Base-by-base conservation (phyloP, 2,113 vertebrate genomes). In the Spheniscus mendiculus region DNA sequence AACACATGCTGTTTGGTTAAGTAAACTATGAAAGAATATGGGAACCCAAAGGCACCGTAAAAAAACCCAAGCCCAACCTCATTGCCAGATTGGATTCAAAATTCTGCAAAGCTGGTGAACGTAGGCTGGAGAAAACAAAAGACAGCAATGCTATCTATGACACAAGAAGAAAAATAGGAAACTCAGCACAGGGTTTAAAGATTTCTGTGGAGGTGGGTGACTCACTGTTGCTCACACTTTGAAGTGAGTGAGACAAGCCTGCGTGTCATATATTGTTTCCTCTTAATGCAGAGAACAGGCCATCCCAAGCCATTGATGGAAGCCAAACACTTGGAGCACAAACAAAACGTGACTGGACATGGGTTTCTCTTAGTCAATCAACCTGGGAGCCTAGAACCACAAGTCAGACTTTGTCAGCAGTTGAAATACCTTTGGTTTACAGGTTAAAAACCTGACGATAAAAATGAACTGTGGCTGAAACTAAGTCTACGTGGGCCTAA, bases 171-270 rank as follows among this genome's bases (percentile, higher is more conserved):
- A 84, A 94, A 83, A 97, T 96, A 95, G 94, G 92, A 96, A 95
- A 63, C 59, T 96, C 93, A 92, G 91, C 83, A 96, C n/a, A 90
- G 45, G 80, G 65, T 97, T 97, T 95, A 87, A 96, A 95, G 88
- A 93, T 90, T 88, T 95, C 96, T 95, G 94, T 94, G 93, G 87
- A 97, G 97, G 94, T 90, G 85, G 80, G 72, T 98, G 96, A 98
- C 50, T 98, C 98, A 98, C 73, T 59, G 76, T 90, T 94, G 93
- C 87, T 98, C 96, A 97, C 38, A 63, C 74, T 95, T 96, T 93
- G 96, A 97, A 97, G 94, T 93, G 83, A 97, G 93, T 89, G 97
- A 98, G 95, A 89, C 88, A 94, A 96, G 80, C 85, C 62, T 91
- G 59, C 87, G 74, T 69, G 72, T 94, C 93, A 86, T 79, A 50